These are phyloP conservation scores for Xestia rhomboidea DNA, from an alignment of 2,888 invertebrate species.

Conservation along the genomic window DNA sequence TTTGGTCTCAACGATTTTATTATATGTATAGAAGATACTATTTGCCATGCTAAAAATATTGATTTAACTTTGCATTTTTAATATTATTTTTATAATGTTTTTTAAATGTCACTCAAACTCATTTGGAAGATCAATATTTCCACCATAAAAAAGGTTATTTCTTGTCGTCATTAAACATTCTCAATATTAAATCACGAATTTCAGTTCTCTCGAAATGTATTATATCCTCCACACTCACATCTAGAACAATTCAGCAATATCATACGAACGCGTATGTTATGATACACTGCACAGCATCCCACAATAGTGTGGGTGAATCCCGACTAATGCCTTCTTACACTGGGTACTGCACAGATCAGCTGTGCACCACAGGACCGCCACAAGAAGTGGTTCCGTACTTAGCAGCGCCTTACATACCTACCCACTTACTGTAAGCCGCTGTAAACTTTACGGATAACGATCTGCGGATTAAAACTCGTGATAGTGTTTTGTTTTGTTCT, in stretches of 20 bases:
- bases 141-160: neutral
- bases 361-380: conserved; percentile 34
- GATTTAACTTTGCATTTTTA: neutral
- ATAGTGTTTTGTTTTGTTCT: conserved; percentile 5
- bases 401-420: conserved; percentile 33
- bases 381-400: conserved; percentile 42
- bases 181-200: neutral
- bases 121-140: neutral
- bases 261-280: neutral
- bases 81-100: neutral
- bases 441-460: conserved; percentile 13
- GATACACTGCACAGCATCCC: neutral
- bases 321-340: conserved; percentile 18
- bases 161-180: neutral
- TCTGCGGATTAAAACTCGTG: conserved; percentile 24
- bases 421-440: conserved; percentile 17
- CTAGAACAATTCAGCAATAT: neutral
- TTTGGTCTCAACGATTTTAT: too few species aligned
- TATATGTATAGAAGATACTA: too few species aligned
- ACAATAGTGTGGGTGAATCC: conserved; percentile 34
- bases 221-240: neutral
- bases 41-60: too few species aligned
- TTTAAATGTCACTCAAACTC: neutral
- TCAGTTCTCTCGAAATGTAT: neutral
- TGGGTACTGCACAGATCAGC: conserved; percentile 34